phyloP scores from a whole-genome alignment of 2,797 vertebrate genomes.

The Potorous gilbertii region DNA sequence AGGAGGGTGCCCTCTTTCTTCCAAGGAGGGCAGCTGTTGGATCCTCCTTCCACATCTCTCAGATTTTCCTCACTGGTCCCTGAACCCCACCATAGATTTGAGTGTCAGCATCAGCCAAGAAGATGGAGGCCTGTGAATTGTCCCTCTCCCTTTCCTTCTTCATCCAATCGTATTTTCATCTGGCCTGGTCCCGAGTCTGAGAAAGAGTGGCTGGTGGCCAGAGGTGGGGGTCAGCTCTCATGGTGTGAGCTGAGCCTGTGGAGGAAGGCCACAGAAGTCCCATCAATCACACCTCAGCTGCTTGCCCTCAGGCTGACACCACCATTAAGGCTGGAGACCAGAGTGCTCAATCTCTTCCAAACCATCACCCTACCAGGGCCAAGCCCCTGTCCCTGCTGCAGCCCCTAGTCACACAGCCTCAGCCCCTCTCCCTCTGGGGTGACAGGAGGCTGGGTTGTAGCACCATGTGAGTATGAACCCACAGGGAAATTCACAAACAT shows the following conservation, averaged over 20 bases:
- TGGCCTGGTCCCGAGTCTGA: constrained; percentile 16
- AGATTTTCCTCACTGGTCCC: constrained; percentile 66
- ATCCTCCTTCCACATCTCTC: constrained; percentile 36
- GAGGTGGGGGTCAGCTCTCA: constrained; percentile 25
- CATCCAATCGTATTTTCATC: background rate
- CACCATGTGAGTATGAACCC: background rate
- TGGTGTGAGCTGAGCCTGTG: constrained; percentile 45
- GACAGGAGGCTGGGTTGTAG: background rate
- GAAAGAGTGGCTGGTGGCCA: constrained; percentile 35
- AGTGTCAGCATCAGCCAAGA: background rate
- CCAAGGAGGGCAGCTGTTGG: constrained; percentile 18
- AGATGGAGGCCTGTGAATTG: background rate
- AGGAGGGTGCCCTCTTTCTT: background rate
- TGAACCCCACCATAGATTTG: constrained; percentile 39
- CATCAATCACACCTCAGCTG: constrained; percentile 72
- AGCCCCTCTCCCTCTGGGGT: background rate
- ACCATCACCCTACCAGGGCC: constrained; percentile 43
- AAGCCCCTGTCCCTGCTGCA: constrained; percentile 6
- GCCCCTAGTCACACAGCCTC: background rate
- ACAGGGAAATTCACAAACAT: background rate
- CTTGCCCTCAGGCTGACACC: constrained; percentile 69
- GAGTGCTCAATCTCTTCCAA: constrained; percentile 73
- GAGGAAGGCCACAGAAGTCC: constrained; percentile 48
- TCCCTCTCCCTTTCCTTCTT: background rate
- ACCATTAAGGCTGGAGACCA: constrained; percentile 72